phyloP scores from a whole-genome alignment of 2,888 invertebrate species.

The Anthrax anthrax region DNA sequence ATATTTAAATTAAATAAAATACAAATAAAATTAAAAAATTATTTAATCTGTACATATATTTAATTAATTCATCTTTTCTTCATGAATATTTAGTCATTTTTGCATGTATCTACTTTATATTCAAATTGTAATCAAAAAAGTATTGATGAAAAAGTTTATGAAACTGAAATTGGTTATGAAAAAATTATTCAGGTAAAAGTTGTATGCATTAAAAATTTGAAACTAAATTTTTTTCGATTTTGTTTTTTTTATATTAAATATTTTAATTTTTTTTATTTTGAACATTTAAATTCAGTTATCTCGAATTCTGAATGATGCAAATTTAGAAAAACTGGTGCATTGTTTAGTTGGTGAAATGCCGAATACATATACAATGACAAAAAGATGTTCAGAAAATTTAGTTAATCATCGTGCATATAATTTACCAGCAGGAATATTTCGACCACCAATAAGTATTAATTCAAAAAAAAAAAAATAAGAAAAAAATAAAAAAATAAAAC shows the following conservation, averaged over 20 bases:
- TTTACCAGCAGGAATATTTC: conserved; percentile 33
- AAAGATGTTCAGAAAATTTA: conserved; percentile 33
- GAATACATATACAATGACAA: conserved; percentile 36
- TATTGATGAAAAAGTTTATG: conserved; percentile 34
- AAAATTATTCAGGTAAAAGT: conserved; percentile 32
- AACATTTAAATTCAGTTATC: conserved; percentile 20
- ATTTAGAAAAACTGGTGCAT: conserved; percentile 30
- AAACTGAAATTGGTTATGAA: conserved; percentile 34
- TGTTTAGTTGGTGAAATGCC: conserved; percentile 33
- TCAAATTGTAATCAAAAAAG: conserved; percentile 34
- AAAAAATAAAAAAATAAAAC: not conserved
- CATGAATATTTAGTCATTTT: conserved; percentile 23
- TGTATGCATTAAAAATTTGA: not conserved
- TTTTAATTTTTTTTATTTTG: not conserved
- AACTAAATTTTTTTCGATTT: too few relatives aligned
- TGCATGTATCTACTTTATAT: conserved; percentile 34
- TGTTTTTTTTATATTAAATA: not conserved
- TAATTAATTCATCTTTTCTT: too few relatives aligned
- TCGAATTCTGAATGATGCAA: conserved; percentile 29
- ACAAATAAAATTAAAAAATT: too few relatives aligned
- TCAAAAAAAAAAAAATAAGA: not conserved
- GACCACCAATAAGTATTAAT: conserved; percentile 32
- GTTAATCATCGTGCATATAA: conserved; percentile 32
- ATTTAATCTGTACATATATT: too few relatives aligned
- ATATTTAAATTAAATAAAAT: too few relatives aligned